Evolutionary conservation across 1,140 invertebrate genomes (phyloP), one percentile per base, ranked within the genome.

Genomic region (Microplitis mediator): DNA sequence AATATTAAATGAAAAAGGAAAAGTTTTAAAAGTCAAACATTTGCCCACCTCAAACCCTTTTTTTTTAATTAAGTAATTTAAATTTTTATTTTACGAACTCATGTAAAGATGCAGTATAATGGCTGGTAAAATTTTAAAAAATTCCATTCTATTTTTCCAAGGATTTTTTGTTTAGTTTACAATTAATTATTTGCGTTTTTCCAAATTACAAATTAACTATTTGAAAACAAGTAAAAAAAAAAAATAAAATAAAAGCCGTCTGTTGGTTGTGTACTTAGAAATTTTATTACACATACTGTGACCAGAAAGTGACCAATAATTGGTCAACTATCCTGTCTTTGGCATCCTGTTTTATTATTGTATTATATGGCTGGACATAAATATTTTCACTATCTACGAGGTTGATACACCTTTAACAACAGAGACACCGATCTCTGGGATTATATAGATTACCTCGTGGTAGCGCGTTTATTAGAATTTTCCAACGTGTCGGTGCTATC

Each of bases 341-440:
- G 5, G 23, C 23, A 23, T 39, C 65, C 31, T 9, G 31, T 52
- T 52, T 52, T 13, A 16, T 67, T 31, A 13, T 13, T 67, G 45
- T 31, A 67, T 67, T 67, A 56, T 67, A 23, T 23, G n/a, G 63
- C 36, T 54, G 65, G 1, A 2, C 50, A 34, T 67, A 54, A 54
- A 67, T 31, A 50, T 54, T 67, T 67, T 67, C 50, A 67, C 65
- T 50, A 54, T 2, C 65, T 4, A 32, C 31, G 23, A 52, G 50
- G 13, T 50, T 67, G 13, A 67, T 50, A 54, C 65, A 54, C 65
- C 65, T 54, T 54, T 51, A 52, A 23, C 52, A 50, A 50, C 63
- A 50, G 23, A 23, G 23, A 23, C 23, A 23, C 23, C 23, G 0
- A 23, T 45, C 65, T 54, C 34, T 3, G 39, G 50, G 50, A 67